Evolutionary conservation across 2,888 invertebrate genomes (phyloP), one percentile per base, ranked within the genome.

Genomic region (Helobdella robusta): DNA sequence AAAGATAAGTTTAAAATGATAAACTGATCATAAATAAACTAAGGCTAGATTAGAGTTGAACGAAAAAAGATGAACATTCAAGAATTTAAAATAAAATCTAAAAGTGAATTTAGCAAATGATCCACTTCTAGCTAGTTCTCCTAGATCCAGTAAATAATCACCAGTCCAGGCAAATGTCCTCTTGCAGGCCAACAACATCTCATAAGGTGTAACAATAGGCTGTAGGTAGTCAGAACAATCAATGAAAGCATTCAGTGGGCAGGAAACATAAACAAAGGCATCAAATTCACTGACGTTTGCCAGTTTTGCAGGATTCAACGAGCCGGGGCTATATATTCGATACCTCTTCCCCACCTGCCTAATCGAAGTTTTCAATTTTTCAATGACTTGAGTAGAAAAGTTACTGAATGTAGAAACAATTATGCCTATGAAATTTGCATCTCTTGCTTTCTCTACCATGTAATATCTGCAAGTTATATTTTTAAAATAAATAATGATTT

Each of bases 291-390:
- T n/a, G 36, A 64, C 93, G 81, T 98, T 98, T 0, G 93, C 92
- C 68, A 98, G 81, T 79, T 98, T 98, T 0, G 91, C 87, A 15
- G 89, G 88, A 82, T 91, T 95, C 2, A 93, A 88, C 78, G 93
- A 92, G 4, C 95, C 97, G 64, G 97, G 89, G 30, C 89, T 89
- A 65, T 97, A 86, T 56, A 91, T 86, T 75, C 95, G 94, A 70
- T 87, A 86, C 77, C 90, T 92, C 76, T 92, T 93, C 0, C 87
- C 87, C 65, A 87, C 86, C 1, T 83, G 79, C 73, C 84, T 85
- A 46, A 91, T 85, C 62, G 91, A 81, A 62, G 83, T 78, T 77
- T 89, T 87, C 72, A 92, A 80, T 65, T 86, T 83, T n/a, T 83
- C 83, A 11, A 93, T 86, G 8, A 88, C 85, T 65, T 85, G 84